Evolutionary conservation across 2,888 invertebrate species (phyloP).

Genomic region (Lasioglossum leucozonium): DNA sequence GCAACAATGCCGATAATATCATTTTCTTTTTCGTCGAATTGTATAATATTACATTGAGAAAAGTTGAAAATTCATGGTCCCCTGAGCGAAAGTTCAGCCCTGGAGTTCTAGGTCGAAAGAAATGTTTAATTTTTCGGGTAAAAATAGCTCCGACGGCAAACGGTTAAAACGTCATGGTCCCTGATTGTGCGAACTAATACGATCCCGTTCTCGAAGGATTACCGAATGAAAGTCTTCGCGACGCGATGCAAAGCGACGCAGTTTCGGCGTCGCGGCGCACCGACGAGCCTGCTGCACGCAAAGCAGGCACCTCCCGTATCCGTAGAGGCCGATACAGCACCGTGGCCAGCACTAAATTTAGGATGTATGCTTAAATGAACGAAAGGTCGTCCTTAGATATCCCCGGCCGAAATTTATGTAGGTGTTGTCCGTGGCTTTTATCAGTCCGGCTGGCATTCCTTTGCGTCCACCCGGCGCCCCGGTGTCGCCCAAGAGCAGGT

Average conservation of each 20-base stretch:
- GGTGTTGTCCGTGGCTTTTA: slow-evolving; percentile 84
- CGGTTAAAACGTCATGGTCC: neutral
- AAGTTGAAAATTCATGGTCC: too few relatives aligned
- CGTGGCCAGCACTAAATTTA: slow-evolving; percentile 78
- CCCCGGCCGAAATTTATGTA: slow-evolving; percentile 83
- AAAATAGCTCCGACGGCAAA: too few relatives aligned
- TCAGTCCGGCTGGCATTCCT: slow-evolving; percentile 83
- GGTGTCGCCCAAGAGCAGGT: slow-evolving; percentile 83
- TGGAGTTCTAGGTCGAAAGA: too few relatives aligned
- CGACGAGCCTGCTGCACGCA: slow-evolving; percentile 40
- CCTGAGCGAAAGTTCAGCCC: too few relatives aligned
- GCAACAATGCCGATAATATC: too few relatives aligned
- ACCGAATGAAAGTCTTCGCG: neutral
- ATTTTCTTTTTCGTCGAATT: too few relatives aligned
- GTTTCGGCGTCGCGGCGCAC: slow-evolving; percentile 39
- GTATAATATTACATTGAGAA: too few relatives aligned
- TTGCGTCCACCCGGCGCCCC: slow-evolving; percentile 82
- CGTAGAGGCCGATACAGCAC: slow-evolving; percentile 58
- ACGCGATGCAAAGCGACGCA: neutral
- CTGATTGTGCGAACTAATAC: slow-evolving; percentile 21
- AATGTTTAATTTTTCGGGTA: too few relatives aligned
- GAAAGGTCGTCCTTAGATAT: slow-evolving; percentile 81
- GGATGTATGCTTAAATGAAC: slow-evolving; percentile 83
- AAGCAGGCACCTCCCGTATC: slow-evolving; percentile 50
- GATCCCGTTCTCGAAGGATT: slow-evolving; percentile 13